phyloP scores from a whole-genome alignment of 2,113 vertebrate species.

The Psittacula cyanocephala region DNA sequence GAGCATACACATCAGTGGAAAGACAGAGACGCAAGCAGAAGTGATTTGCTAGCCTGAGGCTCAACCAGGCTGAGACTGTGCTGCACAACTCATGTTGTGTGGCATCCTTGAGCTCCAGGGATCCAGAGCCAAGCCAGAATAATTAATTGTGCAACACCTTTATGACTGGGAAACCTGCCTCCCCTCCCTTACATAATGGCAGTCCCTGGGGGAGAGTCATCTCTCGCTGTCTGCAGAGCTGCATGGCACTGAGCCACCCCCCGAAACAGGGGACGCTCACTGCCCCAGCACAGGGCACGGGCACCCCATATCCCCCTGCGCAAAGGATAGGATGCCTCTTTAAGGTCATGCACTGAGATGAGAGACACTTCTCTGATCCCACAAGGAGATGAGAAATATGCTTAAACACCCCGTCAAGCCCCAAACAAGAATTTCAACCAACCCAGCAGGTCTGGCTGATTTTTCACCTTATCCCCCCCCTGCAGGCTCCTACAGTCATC shows the following conservation, averaged over 20 bases:
- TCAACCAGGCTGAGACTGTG: not conserved
- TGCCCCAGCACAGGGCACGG: not conserved
- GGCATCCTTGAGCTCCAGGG: slow-evolving; percentile 10
- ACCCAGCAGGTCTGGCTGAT: not conserved
- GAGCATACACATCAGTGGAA: not conserved
- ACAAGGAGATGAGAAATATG: not conserved
- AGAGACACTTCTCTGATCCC: not conserved
- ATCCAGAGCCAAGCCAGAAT: not conserved
- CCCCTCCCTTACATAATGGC: not conserved
- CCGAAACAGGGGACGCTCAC: accelerated
- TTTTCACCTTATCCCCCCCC: not conserved
- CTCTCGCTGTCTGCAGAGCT: not conserved
- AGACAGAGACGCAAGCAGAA: accelerated
- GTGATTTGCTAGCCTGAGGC: slow-evolving; percentile 53
- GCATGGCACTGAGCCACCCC: accelerated
- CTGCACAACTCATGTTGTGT: not conserved
- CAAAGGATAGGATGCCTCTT: not conserved
- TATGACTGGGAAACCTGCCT: slow-evolving; percentile 23
- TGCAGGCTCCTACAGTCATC: not conserved
- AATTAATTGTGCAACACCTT: slow-evolving; percentile 54
- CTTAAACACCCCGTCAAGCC: not conserved
- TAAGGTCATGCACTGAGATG: not conserved
- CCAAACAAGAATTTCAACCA: not conserved
- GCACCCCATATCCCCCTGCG: accelerated
- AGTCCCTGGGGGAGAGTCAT: not conserved